phyloP scores from a whole-genome alignment of 2,113 vertebrate genomes.

The Jacana jacana region DNA sequence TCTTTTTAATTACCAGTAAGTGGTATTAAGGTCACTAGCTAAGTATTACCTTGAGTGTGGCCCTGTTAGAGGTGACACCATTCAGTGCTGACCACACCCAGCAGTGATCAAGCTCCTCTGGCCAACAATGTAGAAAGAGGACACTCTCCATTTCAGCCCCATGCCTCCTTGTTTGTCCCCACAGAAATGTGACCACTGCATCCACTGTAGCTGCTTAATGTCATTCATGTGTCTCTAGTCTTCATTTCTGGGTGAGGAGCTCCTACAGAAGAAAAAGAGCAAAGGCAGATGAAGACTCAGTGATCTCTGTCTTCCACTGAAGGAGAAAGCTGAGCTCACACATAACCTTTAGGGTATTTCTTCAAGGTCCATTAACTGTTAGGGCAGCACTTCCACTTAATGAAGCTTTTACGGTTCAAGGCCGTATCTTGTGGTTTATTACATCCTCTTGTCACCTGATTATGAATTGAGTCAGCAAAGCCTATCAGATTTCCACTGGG shows the following conservation, averaged over 20 bases:
- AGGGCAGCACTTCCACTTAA: not conserved
- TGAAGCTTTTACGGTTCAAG: not conserved
- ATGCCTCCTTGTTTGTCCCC: not conserved
- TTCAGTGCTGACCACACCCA: not conserved
- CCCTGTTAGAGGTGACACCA: not conserved
- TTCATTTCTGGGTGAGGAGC: not conserved
- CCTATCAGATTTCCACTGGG: not conserved
- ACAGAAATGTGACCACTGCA: not conserved
- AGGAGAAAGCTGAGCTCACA: not conserved
- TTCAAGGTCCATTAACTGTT: not conserved
- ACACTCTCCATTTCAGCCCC: not conserved
- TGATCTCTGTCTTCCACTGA: not conserved
- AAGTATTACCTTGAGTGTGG: not conserved
- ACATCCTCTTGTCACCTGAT: not conserved
- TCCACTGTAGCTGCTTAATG: not conserved
- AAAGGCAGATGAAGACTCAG: not conserved
- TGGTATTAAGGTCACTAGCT: not conserved
- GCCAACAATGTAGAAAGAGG: not conserved
- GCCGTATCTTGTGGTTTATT: not conserved
- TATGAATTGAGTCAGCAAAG: not conserved
- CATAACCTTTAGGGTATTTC: not conserved
- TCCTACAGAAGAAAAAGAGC: not conserved
- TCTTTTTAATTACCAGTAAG: not conserved
- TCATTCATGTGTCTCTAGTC: not conserved
- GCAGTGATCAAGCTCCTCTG: not conserved